Conservation (phyloP, 2,797 vertebrate species). For the Sylvia borin region DNA sequence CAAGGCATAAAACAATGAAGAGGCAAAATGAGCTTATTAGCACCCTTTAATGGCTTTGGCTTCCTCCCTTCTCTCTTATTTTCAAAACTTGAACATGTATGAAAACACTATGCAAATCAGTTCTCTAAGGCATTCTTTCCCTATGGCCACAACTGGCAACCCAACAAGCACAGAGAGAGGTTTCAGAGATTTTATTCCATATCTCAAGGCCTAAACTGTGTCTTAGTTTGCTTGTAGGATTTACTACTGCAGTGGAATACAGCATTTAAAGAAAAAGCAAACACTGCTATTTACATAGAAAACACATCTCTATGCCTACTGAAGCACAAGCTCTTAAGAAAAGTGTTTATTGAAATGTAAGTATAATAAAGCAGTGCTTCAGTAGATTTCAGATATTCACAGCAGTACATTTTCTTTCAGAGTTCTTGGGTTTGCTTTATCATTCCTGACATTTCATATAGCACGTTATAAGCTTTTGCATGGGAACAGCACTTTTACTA, state of each 20-base stretch:
- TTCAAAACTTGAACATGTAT: not conserved
- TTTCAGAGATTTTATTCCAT: not conserved
- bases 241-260: slow-evolving; percentile 2
- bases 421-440: slow-evolving; percentile 41
- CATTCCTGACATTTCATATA: slow-evolving; percentile 50
- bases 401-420: slow-evolving; percentile 15
- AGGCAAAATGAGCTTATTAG: not conserved
- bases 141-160: not conserved
- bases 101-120: not conserved
- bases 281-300: slow-evolving; percentile 43
- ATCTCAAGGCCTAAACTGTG: not conserved
- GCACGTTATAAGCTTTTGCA: not conserved
- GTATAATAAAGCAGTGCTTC: slow-evolving; percentile 5
- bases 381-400: slow-evolving; percentile 27
- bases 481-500: not conserved
- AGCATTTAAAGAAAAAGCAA: slow-evolving; percentile 23
- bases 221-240: slow-evolving; percentile 1
- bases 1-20: not conserved
- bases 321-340: slow-evolving; percentile 20
- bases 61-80: not conserved
- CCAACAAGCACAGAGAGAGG: not conserved
- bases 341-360: slow-evolving; percentile 42
- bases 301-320: slow-evolving; percentile 2
- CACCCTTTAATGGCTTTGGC: not conserved
- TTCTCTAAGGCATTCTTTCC: not conserved